phyloP scores from a whole-genome alignment of 2,888 invertebrate genomes.

The Synergus itoensis region DNA sequence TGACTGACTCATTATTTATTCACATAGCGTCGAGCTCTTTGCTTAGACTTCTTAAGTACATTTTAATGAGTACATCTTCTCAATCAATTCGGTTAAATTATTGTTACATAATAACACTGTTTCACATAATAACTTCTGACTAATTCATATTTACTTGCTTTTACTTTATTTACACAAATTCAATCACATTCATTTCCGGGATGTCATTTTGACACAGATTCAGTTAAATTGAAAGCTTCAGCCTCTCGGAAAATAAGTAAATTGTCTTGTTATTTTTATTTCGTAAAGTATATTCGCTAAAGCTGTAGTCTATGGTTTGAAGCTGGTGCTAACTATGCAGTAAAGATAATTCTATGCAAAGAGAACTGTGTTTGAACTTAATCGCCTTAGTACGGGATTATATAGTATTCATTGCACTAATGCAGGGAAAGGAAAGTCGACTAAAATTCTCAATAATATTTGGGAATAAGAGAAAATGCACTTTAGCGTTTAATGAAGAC shows the following conservation, averaged over 20 bases:
- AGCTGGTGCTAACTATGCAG: neutral
- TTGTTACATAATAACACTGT: neutral
- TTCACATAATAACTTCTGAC: too few species aligned
- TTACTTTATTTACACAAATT: too few species aligned
- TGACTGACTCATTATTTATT: constrained; percentile 18
- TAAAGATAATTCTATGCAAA: neutral
- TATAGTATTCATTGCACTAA: constrained; percentile 14
- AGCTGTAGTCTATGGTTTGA: neutral
- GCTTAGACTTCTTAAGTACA: neutral
- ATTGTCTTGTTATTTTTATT: neutral
- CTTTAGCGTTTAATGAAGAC: constrained; percentile 6
- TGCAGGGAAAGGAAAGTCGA: neutral
- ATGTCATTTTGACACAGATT: too few species aligned
- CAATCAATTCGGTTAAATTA: neutral
- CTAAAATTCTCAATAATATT: neutral
- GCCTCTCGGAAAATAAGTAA: neutral
- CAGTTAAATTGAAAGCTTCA: neutral
- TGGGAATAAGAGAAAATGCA: neutral
- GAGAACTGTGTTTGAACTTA: neutral
- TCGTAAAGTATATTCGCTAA: neutral
- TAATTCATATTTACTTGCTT: neutral
- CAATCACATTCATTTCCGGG: too few species aligned
- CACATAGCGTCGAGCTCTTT: neutral
- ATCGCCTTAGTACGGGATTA: neutral
- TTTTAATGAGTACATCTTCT: neutral